A percentile compares a stretch with the other conserved stretches of the same genome.
Evolutionary conservation across 2,797 vertebrate genomes (phyloP).

Genomic region (Brachyrhaphis roseni): DNA sequence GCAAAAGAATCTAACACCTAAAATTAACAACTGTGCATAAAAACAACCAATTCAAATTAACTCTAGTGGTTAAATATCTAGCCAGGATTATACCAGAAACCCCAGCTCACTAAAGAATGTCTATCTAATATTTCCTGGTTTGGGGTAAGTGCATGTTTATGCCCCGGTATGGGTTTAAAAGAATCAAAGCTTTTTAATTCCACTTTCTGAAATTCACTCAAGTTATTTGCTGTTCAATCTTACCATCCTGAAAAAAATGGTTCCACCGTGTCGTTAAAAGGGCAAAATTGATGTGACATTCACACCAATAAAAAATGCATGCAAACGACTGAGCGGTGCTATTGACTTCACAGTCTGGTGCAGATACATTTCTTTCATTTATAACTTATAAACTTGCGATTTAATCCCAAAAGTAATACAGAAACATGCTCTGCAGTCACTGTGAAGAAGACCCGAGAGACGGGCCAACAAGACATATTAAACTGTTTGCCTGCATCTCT

Average conservation of each 20-base stretch:
- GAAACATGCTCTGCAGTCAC: constrained; percentile 11
- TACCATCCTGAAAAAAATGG: background rate
- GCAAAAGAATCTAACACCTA: background rate
- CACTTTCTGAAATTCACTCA: background rate
- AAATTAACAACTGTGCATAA: background rate
- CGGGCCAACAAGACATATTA: background rate
- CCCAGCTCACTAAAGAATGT: background rate
- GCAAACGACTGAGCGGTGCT: background rate
- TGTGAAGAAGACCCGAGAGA: constrained; percentile 25
- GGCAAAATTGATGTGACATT: background rate
- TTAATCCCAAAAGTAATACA: background rate
- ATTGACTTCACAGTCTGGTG: background rate
- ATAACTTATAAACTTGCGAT: constrained; percentile 30
- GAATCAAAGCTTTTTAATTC: background rate
- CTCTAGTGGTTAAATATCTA: background rate
- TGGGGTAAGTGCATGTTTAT: background rate
- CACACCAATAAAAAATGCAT: background rate
- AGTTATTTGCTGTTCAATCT: background rate
- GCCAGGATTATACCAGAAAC: background rate
- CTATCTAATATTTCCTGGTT: background rate
- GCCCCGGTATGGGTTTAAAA: background rate
- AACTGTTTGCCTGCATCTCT: constrained; percentile 9
- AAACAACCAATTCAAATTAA: background rate
- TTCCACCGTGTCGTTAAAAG: background rate
- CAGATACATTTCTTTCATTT: background rate